These are phyloP conservation scores for Struthidea cinerea DNA, from an alignment of 2,113 vertebrate genomes.

Conservation along the genomic window DNA sequence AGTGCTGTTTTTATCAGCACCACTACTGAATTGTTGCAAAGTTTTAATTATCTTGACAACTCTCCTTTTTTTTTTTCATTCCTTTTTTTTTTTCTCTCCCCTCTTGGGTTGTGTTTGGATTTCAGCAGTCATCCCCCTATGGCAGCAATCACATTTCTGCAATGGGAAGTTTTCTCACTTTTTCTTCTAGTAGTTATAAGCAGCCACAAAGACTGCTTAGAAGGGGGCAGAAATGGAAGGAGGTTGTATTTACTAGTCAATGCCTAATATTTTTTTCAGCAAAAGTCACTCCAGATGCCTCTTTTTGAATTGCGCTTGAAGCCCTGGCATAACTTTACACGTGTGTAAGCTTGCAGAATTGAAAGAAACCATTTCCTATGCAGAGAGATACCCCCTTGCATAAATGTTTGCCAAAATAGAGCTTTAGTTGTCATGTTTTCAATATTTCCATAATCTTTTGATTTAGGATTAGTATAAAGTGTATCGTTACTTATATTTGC, in stretches of 20 bases:
- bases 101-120: conserved; percentile 34
- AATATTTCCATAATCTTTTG: conserved; percentile 58
- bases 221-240: background rate
- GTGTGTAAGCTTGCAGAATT: background rate
- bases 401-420: conserved; percentile 29
- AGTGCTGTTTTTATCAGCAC: conserved; percentile 68
- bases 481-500: conserved; percentile 51
- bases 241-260: conserved; percentile 4
- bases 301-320: background rate
- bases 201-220: background rate
- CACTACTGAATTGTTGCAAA: conserved; percentile 52
- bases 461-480: conserved; percentile 61
- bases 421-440: conserved; percentile 46
- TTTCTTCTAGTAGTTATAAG: background rate
- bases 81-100: background rate
- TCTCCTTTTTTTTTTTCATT: background rate
- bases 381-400: background rate
- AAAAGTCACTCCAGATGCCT: background rate
- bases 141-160: background rate
- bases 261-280: background rate
- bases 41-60: conserved; percentile 60
- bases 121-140: conserved; percentile 26
- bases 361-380: conserved; percentile 11
- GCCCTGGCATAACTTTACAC: background rate
- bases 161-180: conserved; percentile 6